phyloP scores from a whole-genome alignment of 2,113 vertebrate species.

The Brachyistius frenatus region DNA sequence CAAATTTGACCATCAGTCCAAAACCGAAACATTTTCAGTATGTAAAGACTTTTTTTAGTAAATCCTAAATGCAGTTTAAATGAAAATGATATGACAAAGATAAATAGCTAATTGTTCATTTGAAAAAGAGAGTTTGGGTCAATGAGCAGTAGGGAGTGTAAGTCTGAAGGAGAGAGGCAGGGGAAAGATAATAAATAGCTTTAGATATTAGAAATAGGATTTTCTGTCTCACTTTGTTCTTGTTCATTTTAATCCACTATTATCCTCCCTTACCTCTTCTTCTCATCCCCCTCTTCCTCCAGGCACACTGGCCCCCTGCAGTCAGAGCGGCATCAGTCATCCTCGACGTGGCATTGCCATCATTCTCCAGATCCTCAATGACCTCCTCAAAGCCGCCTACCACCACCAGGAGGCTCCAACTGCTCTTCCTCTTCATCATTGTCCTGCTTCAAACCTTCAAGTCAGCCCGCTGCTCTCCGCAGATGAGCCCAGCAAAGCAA shows the following conservation, averaged over 20 bases:
- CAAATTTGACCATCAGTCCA: too few species aligned
- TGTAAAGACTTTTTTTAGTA: too few species aligned
- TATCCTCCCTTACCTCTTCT: too few species aligned
- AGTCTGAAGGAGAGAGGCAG: too few species aligned
- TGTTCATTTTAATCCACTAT: too few species aligned
- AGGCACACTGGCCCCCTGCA: slow-evolving; percentile 93
- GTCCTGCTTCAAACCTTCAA: slow-evolving; percentile 80
- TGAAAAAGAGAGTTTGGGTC: neutral
- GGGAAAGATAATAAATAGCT: too few species aligned
- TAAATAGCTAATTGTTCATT: neutral
- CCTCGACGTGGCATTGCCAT: slow-evolving; percentile 90
- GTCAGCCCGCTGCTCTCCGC: neutral
- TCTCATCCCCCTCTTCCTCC: neutral
- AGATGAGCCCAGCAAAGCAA: slow-evolving; percentile 20
- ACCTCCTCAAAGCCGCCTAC: slow-evolving; percentile 91
- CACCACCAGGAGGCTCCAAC: slow-evolving; percentile 90
- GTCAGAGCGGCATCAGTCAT: slow-evolving; percentile 88
- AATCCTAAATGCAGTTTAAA: too few species aligned
- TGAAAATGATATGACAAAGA: neutral
- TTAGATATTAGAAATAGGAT: too few species aligned
- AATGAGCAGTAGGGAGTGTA: too few species aligned
- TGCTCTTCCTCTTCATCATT: slow-evolving; percentile 85
- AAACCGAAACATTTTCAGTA: too few species aligned
- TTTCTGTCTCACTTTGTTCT: too few species aligned
- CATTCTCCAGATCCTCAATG: slow-evolving; percentile 95